A percentile compares a stretch with the other conserved stretches of the same genome.
Conservation (phyloP, 2,113 vertebrate species). For the Chunga burmeisteri region DNA sequence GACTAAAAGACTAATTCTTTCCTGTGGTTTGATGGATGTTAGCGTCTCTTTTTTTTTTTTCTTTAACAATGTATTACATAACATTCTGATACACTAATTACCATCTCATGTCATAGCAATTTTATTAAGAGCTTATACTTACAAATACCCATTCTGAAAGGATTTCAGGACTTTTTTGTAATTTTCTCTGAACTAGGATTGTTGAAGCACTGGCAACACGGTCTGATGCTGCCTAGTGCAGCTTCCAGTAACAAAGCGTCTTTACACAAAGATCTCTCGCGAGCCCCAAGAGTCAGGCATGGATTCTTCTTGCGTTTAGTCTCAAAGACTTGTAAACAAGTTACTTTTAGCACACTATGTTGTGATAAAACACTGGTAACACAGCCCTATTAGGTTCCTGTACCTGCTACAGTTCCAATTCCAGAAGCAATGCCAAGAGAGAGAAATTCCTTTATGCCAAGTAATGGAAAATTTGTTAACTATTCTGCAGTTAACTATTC, state of each 20-base stretch:
- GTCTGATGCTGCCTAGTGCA: not conserved
- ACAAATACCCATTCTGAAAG: slow-evolving; percentile 18
- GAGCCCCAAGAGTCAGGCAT: not conserved
- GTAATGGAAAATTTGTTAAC: slow-evolving; percentile 46
- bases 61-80: slow-evolving; percentile 50
- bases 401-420: not conserved
- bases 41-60: not conserved
- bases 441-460: slow-evolving; percentile 43
- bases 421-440: slow-evolving; percentile 28
- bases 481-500: slow-evolving; percentile 34
- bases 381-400: not conserved
- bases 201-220: not conserved
- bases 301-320: slow-evolving; percentile 42
- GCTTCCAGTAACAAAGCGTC: slow-evolving; percentile 6
- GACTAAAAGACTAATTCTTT: slow-evolving; percentile 24
- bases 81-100: slow-evolving; percentile 57
- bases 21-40: not conserved
- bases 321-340: slow-evolving; percentile 54
- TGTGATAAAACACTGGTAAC: not conserved
- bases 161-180: not conserved
- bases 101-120: slow-evolving; percentile 29
- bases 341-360: slow-evolving; percentile 5
- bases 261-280: not conserved
- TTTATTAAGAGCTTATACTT: slow-evolving; percentile 47
- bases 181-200: not conserved